These are phyloP conservation scores for Meandrina meandrites DNA, from an alignment of 92 coral and sea anemone genomes.

Conservation along the genomic window DNA sequence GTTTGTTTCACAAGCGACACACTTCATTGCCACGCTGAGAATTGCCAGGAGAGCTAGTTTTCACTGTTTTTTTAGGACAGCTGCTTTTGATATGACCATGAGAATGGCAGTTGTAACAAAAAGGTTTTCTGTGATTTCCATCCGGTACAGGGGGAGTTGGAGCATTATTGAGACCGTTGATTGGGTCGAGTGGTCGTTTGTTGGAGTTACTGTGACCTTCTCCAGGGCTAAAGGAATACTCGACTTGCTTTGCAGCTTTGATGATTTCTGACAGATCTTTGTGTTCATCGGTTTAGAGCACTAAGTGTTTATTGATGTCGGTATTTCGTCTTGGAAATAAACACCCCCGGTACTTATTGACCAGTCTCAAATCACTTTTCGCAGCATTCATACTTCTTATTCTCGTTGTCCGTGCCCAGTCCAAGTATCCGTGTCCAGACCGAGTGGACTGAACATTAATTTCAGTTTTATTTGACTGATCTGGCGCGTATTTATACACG, in stretches of 20 bases:
- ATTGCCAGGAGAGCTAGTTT: not conserved
- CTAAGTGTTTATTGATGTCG: slow-evolving; percentile 13
- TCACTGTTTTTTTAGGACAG: not conserved
- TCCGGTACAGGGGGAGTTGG: not conserved
- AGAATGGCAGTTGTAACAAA: not conserved
- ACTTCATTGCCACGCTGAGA: not conserved
- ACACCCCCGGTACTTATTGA: too few species aligned
- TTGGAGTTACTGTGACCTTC: too few species aligned
- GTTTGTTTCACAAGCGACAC: slow-evolving; percentile 15
- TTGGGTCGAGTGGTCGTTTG: too few species aligned
- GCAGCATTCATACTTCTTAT: too few species aligned
- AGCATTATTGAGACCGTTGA: not conserved
- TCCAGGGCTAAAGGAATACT: slow-evolving; percentile 12
- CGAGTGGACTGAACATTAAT: too few species aligned
- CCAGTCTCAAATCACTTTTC: too few species aligned
- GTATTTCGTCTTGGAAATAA: slow-evolving; percentile 22
- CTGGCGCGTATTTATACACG: too few species aligned
- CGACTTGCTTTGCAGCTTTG: slow-evolving; percentile 29
- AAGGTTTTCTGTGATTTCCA: not conserved
- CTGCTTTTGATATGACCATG: not conserved
- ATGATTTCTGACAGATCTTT: not conserved
- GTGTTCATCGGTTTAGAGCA: slow-evolving; percentile 8
- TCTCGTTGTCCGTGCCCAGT: too few species aligned
- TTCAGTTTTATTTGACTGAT: too few species aligned
- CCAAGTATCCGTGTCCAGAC: too few species aligned